Conservation (phyloP, 2,888 invertebrate species). For the Tanytarsus gracilentus region DNA sequence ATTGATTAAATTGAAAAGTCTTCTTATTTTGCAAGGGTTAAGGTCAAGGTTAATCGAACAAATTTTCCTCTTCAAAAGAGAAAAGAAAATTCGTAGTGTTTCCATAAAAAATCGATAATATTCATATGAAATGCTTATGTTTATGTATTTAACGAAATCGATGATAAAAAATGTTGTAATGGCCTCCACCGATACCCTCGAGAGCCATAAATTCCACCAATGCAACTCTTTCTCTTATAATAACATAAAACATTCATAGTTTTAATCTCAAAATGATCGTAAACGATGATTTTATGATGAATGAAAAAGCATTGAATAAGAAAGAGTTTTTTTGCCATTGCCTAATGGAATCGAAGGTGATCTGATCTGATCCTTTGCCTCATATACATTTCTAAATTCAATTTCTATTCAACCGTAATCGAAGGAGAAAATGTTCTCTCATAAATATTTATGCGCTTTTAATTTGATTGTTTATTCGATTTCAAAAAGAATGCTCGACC, state of each 20-base stretch:
- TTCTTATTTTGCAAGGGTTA: no score
- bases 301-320: slow-evolving; percentile 3
- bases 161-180: neutral
- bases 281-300: slow-evolving; percentile 21
- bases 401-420: neutral
- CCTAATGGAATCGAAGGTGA: slow-evolving; percentile 15
- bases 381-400: neutral
- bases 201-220: slow-evolving; percentile 10
- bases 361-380: slow-evolving; percentile 4
- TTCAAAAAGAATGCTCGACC: neutral
- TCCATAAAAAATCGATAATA: no score
- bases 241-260: neutral
- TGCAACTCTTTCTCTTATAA: neutral
- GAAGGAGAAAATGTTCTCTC: slow-evolving; percentile 1
- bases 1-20: no score
- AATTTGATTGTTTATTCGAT: slow-evolving; percentile 23
- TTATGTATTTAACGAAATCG: neutral
- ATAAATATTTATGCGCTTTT: slow-evolving; percentile 20
- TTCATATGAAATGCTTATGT: no score
- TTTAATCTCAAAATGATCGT: slow-evolving; percentile 18
- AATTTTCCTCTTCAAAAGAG: no score
- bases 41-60: no score
- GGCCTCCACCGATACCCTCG: neutral
- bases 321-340: neutral
- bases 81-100: no score